Evolutionary conservation across 2,113 vertebrate species (phyloP).

Genomic region (Myocastor coypus): DNA sequence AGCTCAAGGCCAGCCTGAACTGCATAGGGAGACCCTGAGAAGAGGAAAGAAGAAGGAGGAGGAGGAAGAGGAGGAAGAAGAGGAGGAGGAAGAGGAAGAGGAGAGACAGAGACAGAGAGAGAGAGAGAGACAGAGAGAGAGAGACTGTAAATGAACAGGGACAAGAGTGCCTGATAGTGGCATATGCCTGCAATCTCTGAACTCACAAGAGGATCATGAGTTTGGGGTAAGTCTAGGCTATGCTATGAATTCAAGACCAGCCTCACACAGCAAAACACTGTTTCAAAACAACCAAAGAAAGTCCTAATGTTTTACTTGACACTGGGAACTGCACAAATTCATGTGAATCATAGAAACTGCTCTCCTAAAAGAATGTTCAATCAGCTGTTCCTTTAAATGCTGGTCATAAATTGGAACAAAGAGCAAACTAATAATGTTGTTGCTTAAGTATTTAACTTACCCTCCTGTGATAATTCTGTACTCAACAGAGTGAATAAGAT

Average conservation of each 20-base stretch:
- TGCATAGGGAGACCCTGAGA: no score
- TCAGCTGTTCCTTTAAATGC: background rate
- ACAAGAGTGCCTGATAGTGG: background rate
- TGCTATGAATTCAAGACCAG: no score
- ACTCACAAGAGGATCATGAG: background rate
- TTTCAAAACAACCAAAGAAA: background rate
- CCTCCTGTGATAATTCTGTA: background rate
- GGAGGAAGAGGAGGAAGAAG: no score
- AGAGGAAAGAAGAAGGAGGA: no score
- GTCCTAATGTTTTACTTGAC: background rate
- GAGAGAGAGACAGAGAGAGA: no score
- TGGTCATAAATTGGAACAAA: background rate
- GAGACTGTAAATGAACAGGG: background rate
- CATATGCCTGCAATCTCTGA: background rate
- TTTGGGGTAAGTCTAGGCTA: background rate
- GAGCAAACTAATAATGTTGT: background rate
- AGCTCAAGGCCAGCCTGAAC: no score
- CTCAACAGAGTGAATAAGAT: background rate
- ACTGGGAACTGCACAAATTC: background rate
- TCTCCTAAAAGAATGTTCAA: background rate
- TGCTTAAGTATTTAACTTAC: background rate
- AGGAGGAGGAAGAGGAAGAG: no score
- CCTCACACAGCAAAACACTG: background rate
- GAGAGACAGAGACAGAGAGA: no score
- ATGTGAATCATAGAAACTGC: background rate